Base-by-base conservation (phyloP, 2,797 vertebrate species). In the Melopsittacus undulatus region DNA sequence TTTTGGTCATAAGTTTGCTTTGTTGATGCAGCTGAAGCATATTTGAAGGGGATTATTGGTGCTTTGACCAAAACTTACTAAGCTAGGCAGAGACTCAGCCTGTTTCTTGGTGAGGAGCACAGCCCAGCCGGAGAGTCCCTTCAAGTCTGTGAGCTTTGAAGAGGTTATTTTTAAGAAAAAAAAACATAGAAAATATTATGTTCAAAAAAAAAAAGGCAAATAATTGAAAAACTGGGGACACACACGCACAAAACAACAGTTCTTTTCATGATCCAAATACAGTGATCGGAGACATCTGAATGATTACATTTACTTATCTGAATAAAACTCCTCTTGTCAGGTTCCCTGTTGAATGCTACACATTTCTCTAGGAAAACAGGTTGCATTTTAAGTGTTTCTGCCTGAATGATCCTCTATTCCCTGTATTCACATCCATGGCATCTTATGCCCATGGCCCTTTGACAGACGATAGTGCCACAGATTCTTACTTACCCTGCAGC, bases 401-500 rank as follows among this genome's bases (percentile, higher is more conserved):
- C 62, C 38, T 94, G 66, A 95, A 83, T 89, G 61, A 52, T n/a
- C 36, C 32, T 82, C 87, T 90, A 1, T 94, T 87, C 76, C 42
- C 66, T 83, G 32, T 16, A 43, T 78, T 89, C 78, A 78, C 62
- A 36, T 64, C n/a, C 17, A 14, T 8, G 12, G 67, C 72, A 89
- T 84, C 19, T 0, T 68, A 63, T 92, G 73, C 85, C 79, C 43
- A 34, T 0, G 0, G 63, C 46, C 63, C 40, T 94, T 93, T 93
- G 76, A 89, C 56, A 81, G 40, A 57, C 29, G 72, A 68, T 62
- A 61, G 52, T 80, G 51, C 87, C 66, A 72, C 49, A 85, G 92
- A 92, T 89, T 94, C 93, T 97, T 97, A 96, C 94, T 97, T 96
- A 96, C 93, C 77, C 84, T 95, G 93, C 80, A 89, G 80, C 82